Percentiles rank a stretch among this genome's conserved stretches.
These are phyloP conservation scores for Sogatella furcifera DNA, from an alignment of 1,140 invertebrate genomes.

Conservation along the genomic window DNA sequence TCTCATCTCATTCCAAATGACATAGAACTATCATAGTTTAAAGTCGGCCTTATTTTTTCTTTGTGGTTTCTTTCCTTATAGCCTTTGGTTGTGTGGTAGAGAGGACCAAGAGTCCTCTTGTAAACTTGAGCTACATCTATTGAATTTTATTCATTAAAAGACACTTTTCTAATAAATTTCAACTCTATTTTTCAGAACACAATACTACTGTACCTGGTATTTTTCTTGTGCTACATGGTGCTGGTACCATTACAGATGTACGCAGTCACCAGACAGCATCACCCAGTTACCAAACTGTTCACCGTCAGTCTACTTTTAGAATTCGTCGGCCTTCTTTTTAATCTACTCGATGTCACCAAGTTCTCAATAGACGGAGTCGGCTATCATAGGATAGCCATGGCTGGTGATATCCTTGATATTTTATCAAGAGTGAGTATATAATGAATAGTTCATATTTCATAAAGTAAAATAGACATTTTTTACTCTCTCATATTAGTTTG, in stretches of 20 bases:
- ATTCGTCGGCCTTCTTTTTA: slow-evolving; percentile 71
- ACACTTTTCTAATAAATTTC: too few species aligned
- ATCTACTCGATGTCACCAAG: slow-evolving; percentile 78
- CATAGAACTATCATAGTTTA: too few species aligned
- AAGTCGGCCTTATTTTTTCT: too few species aligned
- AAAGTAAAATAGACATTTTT: slow-evolving; percentile 29
- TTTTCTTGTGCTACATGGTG: slow-evolving; percentile 78
- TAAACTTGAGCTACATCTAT: too few species aligned
- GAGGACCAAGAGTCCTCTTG: too few species aligned
- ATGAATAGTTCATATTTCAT: too few species aligned
- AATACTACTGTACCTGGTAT: slow-evolving; percentile 81
- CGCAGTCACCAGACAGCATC: slow-evolving; percentile 73
- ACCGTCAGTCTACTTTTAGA: slow-evolving; percentile 78
- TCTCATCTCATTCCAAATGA: too few species aligned
- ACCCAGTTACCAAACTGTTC: slow-evolving; percentile 84
- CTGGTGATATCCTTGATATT: slow-evolving; percentile 86
- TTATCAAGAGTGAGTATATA: slow-evolving; percentile 80
- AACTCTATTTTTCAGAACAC: slow-evolving; percentile 52
- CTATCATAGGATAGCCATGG: slow-evolving; percentile 61
- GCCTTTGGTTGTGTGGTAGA: too few species aligned
- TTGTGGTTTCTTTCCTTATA: too few species aligned
- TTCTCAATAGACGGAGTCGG: slow-evolving; percentile 85
- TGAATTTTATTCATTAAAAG: too few species aligned
- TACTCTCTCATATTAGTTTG: background rate
- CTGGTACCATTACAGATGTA: slow-evolving; percentile 82